Conservation (phyloP, 2,888 invertebrate genomes). For the Hirtodrosophila duncani region DNA sequence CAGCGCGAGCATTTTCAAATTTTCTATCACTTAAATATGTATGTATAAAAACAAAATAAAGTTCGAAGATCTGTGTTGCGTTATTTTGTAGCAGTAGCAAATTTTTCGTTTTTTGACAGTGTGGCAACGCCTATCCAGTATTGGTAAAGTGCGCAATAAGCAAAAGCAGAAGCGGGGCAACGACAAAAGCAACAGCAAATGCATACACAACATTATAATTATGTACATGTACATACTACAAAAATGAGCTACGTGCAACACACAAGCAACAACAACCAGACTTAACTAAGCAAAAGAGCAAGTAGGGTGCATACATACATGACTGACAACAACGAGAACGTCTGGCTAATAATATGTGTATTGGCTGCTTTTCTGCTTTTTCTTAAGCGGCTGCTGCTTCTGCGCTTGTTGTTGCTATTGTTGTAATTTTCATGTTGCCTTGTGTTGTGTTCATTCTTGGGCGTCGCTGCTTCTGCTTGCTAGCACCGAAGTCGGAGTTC, state of each 20-base stretch:
- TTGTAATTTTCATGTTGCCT: conserved; percentile 63
- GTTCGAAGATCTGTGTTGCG: too few species aligned
- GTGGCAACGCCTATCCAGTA: too few species aligned
- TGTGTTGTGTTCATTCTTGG: conserved; percentile 64
- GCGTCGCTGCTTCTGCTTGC: conserved; percentile 67
- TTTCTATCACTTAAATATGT: conserved; percentile 10
- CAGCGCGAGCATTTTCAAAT: conserved; percentile 12
- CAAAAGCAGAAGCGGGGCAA: conserved; percentile 4
- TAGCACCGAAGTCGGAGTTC: too few species aligned
- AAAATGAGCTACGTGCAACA: conserved; percentile 28
- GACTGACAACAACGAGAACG: conserved; percentile 53
- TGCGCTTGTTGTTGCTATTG: conserved; percentile 39
- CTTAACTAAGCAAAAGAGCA: conserved; percentile 30
- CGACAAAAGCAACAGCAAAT: conserved; percentile 17
- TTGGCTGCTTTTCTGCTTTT: conserved; percentile 36
- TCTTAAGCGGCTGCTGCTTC: conserved; percentile 23
- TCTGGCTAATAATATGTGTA: conserved; percentile 55
- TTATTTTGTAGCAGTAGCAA: too few species aligned
- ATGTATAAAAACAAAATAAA: too few species aligned
- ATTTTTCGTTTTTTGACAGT: too few species aligned
- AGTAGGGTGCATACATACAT: conserved; percentile 53
- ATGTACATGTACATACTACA: conserved; percentile 15
- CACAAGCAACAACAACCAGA: conserved; percentile 26
- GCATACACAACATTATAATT: conserved; percentile 4
- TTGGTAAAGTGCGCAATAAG: conserved; percentile 16